Base-by-base conservation (phyloP, 2,888 invertebrate genomes). In the Himalopsyche anomala region DNA sequence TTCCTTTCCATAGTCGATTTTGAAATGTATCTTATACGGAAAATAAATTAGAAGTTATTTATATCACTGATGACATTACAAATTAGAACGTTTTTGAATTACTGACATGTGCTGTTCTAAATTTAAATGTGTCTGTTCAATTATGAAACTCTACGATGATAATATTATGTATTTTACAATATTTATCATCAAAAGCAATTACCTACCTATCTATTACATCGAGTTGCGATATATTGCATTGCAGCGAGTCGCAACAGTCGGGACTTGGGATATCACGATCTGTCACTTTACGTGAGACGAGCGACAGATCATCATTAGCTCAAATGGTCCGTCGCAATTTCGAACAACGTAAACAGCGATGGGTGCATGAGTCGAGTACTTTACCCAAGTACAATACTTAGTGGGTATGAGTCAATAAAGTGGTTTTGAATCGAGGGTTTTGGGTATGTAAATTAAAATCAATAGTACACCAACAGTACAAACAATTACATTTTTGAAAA, bases 281-380 rank as follows among this genome's bases (percentile, higher is more conserved):
- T 87, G 87, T 87, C 87, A 40, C 80, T 85, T 79, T 28, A 42
- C 45, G 45, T 12, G 82, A 40, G 62, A n/a, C 56, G 55, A 38
- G 82, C 80, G 54, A 54, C 87, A 79, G 83, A 87, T 87, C 84
- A 84, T 87, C 87, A 87, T 87, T 87, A 87, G 82, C 56, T 83
- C 85, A 83, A 56, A 82, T 83, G 51, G 82, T 15, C 51, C 28
- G 62, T 19, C 8, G 62, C 19, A 62, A 62, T 62, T 62, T 62
- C 28, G 19, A n/a, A 62, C 9, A 62, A 62, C 19, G 9, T 28
- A 62, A 62, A 62, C 6, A 62, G 62, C 62, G 62, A 62, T 62
- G 28, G 62, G 28, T 62, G 28, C 28, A 62, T 19, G 62, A 62
- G 19, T 62, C 62, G 19, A 62, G 62, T 62, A 62, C 51, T 15